A percentile compares a stretch with the other conserved stretches of the same genome.
Evolutionary conservation across 2,113 vertebrate species (phyloP).

Genomic region (Pedetes capensis): DNA sequence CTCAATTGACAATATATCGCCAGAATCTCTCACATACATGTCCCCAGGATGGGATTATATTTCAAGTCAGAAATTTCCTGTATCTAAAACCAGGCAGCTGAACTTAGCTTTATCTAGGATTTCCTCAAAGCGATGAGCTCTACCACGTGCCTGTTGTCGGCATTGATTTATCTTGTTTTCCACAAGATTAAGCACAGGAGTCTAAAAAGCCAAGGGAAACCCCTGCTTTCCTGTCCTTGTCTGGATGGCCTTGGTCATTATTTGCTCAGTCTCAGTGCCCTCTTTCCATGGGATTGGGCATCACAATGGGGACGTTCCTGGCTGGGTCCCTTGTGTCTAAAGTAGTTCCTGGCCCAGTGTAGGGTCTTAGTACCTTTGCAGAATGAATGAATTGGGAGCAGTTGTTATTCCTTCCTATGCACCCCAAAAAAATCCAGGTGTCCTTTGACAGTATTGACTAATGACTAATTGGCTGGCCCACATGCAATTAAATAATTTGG

Average conservation of each 20-base stretch:
- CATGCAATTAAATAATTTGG: constrained; percentile 55
- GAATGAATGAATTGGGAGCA: neutral
- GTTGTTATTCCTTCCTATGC: neutral
- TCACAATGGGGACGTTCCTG: neutral
- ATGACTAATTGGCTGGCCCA: constrained; percentile 21
- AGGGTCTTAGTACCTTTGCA: neutral
- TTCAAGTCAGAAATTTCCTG: neutral
- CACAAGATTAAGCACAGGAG: neutral
- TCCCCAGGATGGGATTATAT: neutral
- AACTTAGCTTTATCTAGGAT: neutral
- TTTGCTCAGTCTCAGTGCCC: neutral
- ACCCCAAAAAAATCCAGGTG: constrained; percentile 46
- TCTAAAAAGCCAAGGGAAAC: neutral
- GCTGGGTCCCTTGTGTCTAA: neutral
- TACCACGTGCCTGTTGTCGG: neutral
- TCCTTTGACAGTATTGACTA: neutral
- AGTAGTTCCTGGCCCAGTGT: neutral
- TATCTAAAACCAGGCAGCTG: neutral
- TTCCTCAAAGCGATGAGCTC: neutral
- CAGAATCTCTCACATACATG: neutral
- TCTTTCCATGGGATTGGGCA: too few species aligned
- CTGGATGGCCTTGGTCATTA: neutral
- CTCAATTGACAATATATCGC: neutral
- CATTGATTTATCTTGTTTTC: neutral
- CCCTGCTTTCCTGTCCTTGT: neutral